Evolutionary conservation across 2,797 vertebrate genomes (phyloP).

Genomic region (Malurus splendens): DNA sequence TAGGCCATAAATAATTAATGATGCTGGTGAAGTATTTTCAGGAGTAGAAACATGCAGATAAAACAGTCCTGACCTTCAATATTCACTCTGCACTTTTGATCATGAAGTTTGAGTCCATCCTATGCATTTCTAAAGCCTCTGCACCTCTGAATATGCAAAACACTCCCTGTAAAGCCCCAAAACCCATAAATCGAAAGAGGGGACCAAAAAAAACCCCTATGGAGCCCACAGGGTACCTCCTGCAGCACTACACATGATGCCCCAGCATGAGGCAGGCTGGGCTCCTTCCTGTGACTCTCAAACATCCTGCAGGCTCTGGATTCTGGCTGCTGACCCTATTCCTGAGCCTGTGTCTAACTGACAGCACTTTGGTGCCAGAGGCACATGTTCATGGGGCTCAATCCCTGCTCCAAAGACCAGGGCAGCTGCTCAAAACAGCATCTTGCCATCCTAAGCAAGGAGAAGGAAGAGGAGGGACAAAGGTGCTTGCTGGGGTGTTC

Average conservation of each 20-base stretch:
- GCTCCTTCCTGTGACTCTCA: background rate
- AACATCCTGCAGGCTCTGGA: background rate
- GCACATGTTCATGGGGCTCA: fast-evolving
- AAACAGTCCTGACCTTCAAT: background rate
- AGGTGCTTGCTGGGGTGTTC: background rate
- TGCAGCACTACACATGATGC: fast-evolving
- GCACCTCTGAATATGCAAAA: background rate
- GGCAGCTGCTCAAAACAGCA: background rate
- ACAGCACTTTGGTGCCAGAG: background rate
- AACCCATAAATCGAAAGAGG: background rate
- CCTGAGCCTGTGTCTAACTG: fast-evolving
- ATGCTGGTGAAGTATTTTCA: background rate
- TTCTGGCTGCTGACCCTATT: background rate
- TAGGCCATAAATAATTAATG: background rate
- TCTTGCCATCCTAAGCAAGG: background rate
- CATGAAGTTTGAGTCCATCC: background rate
- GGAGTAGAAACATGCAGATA: background rate
- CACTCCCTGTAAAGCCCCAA: background rate
- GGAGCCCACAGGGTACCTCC: background rate
- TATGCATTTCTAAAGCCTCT: background rate
- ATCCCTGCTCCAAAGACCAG: fast-evolving
- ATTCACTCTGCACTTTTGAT: background rate
- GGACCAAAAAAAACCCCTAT: background rate
- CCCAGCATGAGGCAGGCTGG: fast-evolving
- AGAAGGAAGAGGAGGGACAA: background rate